Conservation (phyloP, 2,888 invertebrate genomes). For the Augochlorella aurata region DNA sequence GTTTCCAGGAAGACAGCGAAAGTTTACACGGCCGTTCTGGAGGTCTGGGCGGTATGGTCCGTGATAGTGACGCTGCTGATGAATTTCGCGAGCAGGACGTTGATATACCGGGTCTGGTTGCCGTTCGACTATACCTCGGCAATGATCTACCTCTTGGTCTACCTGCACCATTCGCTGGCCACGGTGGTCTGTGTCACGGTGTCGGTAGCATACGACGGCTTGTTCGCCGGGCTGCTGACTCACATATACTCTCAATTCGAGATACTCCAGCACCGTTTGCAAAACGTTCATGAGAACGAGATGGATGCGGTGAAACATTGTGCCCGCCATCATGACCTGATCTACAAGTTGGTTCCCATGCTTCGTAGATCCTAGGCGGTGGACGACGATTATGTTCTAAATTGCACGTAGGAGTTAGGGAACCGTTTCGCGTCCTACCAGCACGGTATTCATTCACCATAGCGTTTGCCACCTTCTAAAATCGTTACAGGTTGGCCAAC, state of each 20-base stretch:
- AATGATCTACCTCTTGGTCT: slow-evolving; percentile 24
- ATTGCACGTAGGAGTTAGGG: no score
- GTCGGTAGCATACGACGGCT: slow-evolving; percentile 64
- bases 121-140: slow-evolving; percentile 48
- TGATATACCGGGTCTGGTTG: slow-evolving; percentile 46
- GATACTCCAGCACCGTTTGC: slow-evolving; percentile 54
- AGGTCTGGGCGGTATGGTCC: not conserved
- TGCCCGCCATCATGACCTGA: slow-evolving; percentile 43
- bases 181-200: slow-evolving; percentile 10
- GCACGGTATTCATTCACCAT: no score
- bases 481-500: slow-evolving; percentile 29
- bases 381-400: no score
- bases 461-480: no score
- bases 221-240: slow-evolving; percentile 62
- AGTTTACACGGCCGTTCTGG: slow-evolving; percentile 19
- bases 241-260: slow-evolving; percentile 69
- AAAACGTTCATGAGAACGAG: not conserved
- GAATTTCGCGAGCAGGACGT: not conserved
- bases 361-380: not conserved
- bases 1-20: slow-evolving; percentile 38
- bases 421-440: no score
- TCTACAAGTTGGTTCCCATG: slow-evolving; percentile 44
- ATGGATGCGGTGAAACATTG: slow-evolving; percentile 20
- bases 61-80: slow-evolving; percentile 10
- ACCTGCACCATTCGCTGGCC: slow-evolving; percentile 49